Evolutionary conservation across 2,113 vertebrate genomes (phyloP).

Genomic region (Probosciger aterrimus): DNA sequence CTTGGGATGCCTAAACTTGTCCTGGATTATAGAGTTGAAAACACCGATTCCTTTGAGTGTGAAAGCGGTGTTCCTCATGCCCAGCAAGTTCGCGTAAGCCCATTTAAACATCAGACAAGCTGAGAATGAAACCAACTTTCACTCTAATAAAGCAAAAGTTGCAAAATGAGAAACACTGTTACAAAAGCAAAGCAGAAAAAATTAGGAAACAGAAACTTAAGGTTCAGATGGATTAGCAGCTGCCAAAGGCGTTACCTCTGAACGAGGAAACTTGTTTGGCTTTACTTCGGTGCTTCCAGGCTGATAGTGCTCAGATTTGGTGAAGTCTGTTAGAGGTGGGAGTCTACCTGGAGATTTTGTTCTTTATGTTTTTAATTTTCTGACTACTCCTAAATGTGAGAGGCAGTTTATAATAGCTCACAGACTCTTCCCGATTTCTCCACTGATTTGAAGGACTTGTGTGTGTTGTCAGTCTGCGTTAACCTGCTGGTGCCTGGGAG

Average conservation of each 20-base stretch:
- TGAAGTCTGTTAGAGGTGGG: neutral
- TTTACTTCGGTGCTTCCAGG: neutral
- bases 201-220: neutral
- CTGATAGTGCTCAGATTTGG: fast-evolving
- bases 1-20: conserved; percentile 33
- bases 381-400: neutral
- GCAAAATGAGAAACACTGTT: neutral
- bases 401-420: neutral
- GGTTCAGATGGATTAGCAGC: neutral
- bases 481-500: neutral
- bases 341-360: neutral
- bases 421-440: neutral
- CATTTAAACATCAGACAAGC: neutral
- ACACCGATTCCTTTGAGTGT: neutral
- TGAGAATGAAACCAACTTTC: neutral
- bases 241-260: neutral
- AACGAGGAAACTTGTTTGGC: neutral
- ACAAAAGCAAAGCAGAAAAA: neutral
- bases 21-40: neutral
- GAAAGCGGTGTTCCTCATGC: neutral
- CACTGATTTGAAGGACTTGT: neutral
- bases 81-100: neutral
- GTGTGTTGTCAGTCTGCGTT: neutral
- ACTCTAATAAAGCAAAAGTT: neutral
- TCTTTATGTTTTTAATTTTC: neutral